phyloP scores from a whole-genome alignment of 2,888 invertebrate genomes.

The Vesta saturnalis region DNA sequence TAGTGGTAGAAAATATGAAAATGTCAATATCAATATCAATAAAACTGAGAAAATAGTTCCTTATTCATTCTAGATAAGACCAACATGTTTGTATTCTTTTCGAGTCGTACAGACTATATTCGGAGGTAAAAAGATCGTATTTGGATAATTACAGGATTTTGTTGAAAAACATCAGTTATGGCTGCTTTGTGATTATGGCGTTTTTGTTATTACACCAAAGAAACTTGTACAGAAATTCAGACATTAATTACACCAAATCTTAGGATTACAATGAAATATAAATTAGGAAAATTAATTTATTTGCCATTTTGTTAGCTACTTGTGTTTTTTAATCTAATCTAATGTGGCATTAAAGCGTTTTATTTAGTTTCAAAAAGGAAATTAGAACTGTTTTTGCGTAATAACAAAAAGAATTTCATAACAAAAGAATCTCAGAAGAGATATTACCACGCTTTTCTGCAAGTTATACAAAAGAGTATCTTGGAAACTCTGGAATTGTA shows the following conservation, averaged over 20 bases:
- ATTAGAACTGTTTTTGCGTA: conserved; percentile 27
- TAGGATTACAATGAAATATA: conserved; percentile 21
- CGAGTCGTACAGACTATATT: too few species aligned
- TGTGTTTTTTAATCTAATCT: conserved; percentile 20
- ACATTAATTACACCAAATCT: not conserved
- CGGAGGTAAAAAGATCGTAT: too few species aligned
- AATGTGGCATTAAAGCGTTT: conserved; percentile 24
- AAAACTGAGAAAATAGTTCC: too few species aligned
- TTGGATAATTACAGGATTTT: too few species aligned
- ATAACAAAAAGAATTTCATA: conserved; percentile 29
- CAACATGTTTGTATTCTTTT: too few species aligned
- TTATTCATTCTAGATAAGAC: too few species aligned
- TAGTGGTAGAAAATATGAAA: too few species aligned
- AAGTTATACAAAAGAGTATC: conserved; percentile 13
- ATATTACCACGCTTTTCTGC: conserved; percentile 18
- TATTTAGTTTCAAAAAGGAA: conserved; percentile 34
- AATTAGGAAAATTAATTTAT: conserved; percentile 37
- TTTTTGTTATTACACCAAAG: too few species aligned
- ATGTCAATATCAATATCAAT: too few species aligned
- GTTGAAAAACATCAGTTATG: too few species aligned
- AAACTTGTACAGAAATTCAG: too few species aligned
- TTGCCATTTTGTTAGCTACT: conserved; percentile 24
- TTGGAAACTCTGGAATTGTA: conserved; percentile 15
- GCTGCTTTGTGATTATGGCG: too few species aligned
- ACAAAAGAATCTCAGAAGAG: conserved; percentile 21